Evolutionary conservation across 2,797 vertebrate genomes (phyloP).

Genomic region (Bucorvus abyssinicus): DNA sequence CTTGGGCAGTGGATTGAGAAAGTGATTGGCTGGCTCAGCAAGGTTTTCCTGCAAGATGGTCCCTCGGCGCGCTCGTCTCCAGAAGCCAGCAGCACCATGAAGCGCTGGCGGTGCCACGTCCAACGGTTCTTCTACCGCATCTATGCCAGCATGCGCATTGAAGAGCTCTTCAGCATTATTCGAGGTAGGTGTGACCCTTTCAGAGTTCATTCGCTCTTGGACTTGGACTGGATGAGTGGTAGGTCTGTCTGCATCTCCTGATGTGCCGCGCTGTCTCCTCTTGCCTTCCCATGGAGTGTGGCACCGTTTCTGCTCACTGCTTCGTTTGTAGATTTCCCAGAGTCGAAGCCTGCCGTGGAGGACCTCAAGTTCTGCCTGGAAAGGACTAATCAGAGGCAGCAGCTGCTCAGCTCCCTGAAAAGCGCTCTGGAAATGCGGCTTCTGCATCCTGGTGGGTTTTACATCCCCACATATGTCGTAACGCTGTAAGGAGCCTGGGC

Average conservation of each 20-base stretch:
- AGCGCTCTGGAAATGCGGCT: slow-evolving; percentile 91
- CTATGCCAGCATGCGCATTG: slow-evolving; percentile 94
- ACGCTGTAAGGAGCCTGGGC: neutral
- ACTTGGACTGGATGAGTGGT: neutral
- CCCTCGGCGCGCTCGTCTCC: slow-evolving; percentile 22
- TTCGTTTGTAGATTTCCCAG: slow-evolving; percentile 87
- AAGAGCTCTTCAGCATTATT: slow-evolving; percentile 97
- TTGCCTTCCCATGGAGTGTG: neutral
- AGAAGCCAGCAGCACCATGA: slow-evolving; percentile 76
- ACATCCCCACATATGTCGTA: fast-evolving
- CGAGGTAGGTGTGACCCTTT: slow-evolving; percentile 76
- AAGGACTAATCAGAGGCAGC: slow-evolving; percentile 92
- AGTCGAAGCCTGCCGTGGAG: slow-evolving; percentile 94
- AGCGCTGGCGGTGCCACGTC: slow-evolving; percentile 93
- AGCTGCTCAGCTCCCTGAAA: slow-evolving; percentile 91
- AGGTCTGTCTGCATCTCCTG: neutral
- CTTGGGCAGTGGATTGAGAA: slow-evolving; percentile 90
- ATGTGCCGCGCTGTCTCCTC: neutral
- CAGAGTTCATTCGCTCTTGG: neutral
- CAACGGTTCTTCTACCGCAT: slow-evolving; percentile 95
- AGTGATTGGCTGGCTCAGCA: slow-evolving; percentile 93
- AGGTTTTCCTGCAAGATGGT: slow-evolving; percentile 84
- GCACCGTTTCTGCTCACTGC: neutral
- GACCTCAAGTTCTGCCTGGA: slow-evolving; percentile 96
- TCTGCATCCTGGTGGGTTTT: slow-evolving; percentile 88